Conservation (phyloP, 2,888 invertebrate species). For the Spodoptera picta region DNA sequence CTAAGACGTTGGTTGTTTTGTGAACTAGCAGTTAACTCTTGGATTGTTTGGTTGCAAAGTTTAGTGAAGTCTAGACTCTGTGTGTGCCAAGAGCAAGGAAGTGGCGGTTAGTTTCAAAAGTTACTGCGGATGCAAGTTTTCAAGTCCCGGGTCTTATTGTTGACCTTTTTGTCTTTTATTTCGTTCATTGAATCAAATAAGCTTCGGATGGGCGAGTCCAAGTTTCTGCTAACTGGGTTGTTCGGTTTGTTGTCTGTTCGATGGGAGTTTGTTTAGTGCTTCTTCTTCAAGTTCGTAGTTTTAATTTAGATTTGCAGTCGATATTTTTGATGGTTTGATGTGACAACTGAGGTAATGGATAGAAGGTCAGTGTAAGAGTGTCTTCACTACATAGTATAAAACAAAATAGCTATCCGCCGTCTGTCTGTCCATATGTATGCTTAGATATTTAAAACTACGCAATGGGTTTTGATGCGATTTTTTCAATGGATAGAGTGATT, state of each 20-base stretch:
- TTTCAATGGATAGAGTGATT: no score
- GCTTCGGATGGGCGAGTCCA: slow-evolving; percentile 35
- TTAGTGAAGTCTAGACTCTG: slow-evolving; percentile 38
- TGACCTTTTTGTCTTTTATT: slow-evolving; percentile 58
- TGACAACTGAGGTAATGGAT: not conserved
- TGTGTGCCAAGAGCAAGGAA: slow-evolving; percentile 49
- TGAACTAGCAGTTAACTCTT: slow-evolving; percentile 50
- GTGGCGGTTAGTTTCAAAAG: slow-evolving; percentile 55
- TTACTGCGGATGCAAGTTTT: slow-evolving; percentile 57
- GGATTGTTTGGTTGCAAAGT: slow-evolving; percentile 55
- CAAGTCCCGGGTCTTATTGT: slow-evolving; percentile 49
- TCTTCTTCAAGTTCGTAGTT: not conserved
- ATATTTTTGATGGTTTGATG: not conserved
- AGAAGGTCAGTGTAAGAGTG: not conserved
- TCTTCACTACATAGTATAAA: not conserved
- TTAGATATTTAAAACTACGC: no score
- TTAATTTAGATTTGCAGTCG: slow-evolving; percentile 7
- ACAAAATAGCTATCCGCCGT: no score
- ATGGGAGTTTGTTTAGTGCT: slow-evolving; percentile 9
- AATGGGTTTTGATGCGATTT: no score
- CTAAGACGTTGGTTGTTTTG: slow-evolving; percentile 43
- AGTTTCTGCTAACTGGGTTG: slow-evolving; percentile 34
- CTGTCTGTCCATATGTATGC: no score
- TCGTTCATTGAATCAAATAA: slow-evolving; percentile 57
- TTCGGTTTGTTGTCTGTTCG: slow-evolving; percentile 14